Base-by-base conservation (phyloP, 2,113 vertebrate genomes). In the Callipepla californica region DNA sequence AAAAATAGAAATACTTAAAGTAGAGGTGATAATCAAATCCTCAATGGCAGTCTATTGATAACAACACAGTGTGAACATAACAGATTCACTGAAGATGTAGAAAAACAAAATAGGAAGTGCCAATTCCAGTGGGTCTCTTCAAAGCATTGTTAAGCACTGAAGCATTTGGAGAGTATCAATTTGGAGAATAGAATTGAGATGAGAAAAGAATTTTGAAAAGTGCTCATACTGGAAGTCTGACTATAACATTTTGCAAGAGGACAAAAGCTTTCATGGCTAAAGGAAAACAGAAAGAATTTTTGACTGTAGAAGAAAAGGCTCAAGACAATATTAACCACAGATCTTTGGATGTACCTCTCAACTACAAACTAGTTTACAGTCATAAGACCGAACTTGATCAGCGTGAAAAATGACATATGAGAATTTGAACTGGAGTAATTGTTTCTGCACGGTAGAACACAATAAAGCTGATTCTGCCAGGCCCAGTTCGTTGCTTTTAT, bases 381-480 rank as follows among this genome's bases (percentile, higher is more conserved):
- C 57, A 25, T 50, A 85, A 83, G 67, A 55, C 25, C 88, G 61
- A 89, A 87, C 72, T 92, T 80, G 79, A 88, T 86, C 61, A 51
- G 51, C 51, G 87, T 95, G 89, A 94, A 95, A 92, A 91, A 96
- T 91, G 79, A 63, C 61, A 47, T 75, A 70, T 92, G 75, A 65
- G 67, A 82, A 85, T 91, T 94, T 89, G 76, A 83, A 80, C 67
- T 89, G 9, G 89, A 93, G 68, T 63, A 91, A 91, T 96, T 91
- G 79, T 85, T 92, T 94, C 85, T 94, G 68, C 96, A 91, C 82
- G 53, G 76, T 91, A 85, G 82, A 94, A 94, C 78, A 87, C 87
- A 96, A 96, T 96, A 92, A 91, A 96, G 80, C 72, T 44, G 38
- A 85, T 91, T 89, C 85, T 93, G 81, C 91, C 87, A 94, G 85